Conservation (phyloP, 2,797 vertebrate genomes). For the Acipenser ruthenus region DNA sequence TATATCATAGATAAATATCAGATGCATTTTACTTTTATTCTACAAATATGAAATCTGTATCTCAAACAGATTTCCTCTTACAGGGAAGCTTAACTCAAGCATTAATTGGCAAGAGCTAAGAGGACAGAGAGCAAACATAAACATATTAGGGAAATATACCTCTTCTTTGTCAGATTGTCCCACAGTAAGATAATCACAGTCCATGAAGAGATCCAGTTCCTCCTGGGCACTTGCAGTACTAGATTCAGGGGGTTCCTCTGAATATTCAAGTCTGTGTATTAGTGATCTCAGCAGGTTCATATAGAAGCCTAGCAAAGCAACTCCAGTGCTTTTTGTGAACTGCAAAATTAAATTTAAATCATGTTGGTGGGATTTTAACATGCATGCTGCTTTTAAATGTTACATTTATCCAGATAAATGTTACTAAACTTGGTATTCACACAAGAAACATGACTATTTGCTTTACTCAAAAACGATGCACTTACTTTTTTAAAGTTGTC, state of each 20-base stretch:
- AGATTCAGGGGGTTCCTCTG: conserved; percentile 36
- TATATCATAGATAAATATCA: too few species aligned
- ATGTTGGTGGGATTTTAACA: too few species aligned
- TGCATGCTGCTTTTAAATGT: too few species aligned
- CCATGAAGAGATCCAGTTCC: conserved; percentile 63
- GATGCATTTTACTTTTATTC: too few species aligned
- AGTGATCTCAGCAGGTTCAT: conserved; percentile 61
- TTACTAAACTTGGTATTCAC: too few species aligned
- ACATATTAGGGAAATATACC: conserved; percentile 47
- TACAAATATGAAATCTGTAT: too few species aligned
- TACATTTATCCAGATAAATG: too few species aligned
- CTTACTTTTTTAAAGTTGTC: conserved; percentile 71
- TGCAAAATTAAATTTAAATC: conserved; percentile 22
- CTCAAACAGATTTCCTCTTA: too few species aligned
- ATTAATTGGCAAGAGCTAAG: too few species aligned
- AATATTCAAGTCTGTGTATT: conserved; percentile 46
- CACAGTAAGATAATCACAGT: conserved; percentile 38
- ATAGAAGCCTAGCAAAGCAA: conserved; percentile 42
- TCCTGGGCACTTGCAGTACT: conserved; percentile 27
- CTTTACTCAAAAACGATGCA: not conserved
- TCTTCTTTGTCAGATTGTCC: conserved; percentile 50
- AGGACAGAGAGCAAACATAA: not conserved
- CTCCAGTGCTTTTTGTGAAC: conserved; percentile 45
- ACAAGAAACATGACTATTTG: too few species aligned
- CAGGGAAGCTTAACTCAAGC: too few species aligned